phyloP scores from a whole-genome alignment of 2,113 vertebrate genomes.

The Stegastes partitus region DNA sequence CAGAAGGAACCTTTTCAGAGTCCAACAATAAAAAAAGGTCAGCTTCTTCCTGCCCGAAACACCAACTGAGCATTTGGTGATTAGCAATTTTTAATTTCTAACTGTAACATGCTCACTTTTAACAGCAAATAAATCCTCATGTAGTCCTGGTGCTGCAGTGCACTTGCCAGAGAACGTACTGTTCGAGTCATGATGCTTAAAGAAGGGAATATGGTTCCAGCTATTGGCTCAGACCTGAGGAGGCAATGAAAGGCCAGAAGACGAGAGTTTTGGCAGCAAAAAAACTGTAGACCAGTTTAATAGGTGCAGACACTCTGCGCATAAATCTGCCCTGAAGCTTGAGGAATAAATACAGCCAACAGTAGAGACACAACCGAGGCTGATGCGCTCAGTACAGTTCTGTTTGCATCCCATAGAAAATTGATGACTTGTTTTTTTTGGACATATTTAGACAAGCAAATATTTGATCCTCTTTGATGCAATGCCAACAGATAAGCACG shows the following conservation, averaged over 20 bases:
- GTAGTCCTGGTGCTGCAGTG: background rate
- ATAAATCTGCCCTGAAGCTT: constrained; percentile 57
- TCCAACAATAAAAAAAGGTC: constrained; percentile 16
- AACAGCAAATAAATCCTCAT: background rate
- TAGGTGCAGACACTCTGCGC: constrained; percentile 28
- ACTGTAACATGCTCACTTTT: constrained; percentile 1
- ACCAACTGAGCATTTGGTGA: background rate
- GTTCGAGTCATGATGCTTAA: constrained; percentile 5
- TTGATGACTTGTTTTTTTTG: constrained; percentile 2
- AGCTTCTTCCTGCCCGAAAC: background rate
- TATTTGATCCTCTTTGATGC: background rate
- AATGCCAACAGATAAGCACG: background rate
- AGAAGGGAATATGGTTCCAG: constrained; percentile 31
- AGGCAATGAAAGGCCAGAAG: constrained; percentile 49
- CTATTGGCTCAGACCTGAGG: constrained; percentile 37
- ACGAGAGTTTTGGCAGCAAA: constrained; percentile 55
- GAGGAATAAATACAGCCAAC: constrained; percentile 48
- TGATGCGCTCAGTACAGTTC: constrained; percentile 5
- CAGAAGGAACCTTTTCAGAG: background rate
- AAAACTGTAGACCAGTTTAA: constrained; percentile 47
- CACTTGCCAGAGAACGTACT: constrained; percentile 8
- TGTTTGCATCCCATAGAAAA: background rate
- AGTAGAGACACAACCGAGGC: constrained; percentile 27
- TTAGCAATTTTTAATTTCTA: constrained; percentile 17
- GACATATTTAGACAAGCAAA: background rate